Percentiles rank a stretch among this genome's conserved stretches.
Evolutionary conservation across 2,888 invertebrate species (phyloP).

Genomic region (Phytoseiulus persimilis): DNA sequence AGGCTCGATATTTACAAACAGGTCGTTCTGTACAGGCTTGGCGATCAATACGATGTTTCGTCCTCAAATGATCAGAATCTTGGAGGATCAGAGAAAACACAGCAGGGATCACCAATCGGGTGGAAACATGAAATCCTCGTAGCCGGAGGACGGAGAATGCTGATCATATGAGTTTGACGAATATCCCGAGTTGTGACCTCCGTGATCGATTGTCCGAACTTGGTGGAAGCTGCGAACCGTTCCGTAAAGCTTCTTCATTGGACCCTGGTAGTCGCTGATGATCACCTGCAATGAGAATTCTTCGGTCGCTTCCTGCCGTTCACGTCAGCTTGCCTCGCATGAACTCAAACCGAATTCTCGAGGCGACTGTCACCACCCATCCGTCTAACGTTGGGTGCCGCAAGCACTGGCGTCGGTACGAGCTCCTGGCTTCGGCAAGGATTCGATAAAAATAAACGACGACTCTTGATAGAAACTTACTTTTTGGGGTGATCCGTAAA

Average conservation of each 20-base stretch:
- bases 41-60: too few relatives aligned
- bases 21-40: too few relatives aligned
- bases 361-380: too few relatives aligned
- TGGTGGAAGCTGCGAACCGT: slow-evolving; percentile 18
- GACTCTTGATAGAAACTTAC: background rate
- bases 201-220: slow-evolving; percentile 24
- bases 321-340: too few relatives aligned
- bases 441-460: background rate
- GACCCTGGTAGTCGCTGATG: slow-evolving; percentile 21
- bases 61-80: too few relatives aligned
- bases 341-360: background rate
- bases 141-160: background rate
- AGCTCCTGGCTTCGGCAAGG: background rate
- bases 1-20: background rate
- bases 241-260: slow-evolving; percentile 21
- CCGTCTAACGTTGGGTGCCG: too few relatives aligned
- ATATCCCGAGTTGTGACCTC: background rate
- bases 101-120: background rate
- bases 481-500: slow-evolving; percentile 16
- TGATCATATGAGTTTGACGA: background rate
- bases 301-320: too few relatives aligned
- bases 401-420: too few relatives aligned
- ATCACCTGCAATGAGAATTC: background rate
- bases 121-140: slow-evolving; percentile 34
- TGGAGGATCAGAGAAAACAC: background rate